A percentile compares a stretch with the other conserved stretches of the same genome.
Conservation (phyloP, 2,113 vertebrate genomes). For the Paradoxurus hermaphroditus region DNA sequence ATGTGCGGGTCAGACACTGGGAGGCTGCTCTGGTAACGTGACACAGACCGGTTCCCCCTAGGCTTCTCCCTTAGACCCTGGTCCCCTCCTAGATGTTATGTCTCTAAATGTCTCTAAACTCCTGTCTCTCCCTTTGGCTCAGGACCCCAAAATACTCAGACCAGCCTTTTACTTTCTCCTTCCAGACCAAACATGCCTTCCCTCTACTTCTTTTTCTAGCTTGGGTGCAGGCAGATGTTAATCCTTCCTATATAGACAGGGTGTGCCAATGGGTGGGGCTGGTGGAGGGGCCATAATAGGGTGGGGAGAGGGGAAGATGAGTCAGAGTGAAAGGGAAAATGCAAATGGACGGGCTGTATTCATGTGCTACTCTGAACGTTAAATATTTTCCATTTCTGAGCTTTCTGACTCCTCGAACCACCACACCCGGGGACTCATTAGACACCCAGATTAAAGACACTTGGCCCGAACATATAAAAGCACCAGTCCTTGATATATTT, state of each 20-base stretch:
- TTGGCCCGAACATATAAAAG: neutral
- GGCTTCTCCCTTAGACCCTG: neutral
- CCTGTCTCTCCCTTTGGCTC: neutral
- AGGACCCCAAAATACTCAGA: neutral
- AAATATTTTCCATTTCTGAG: slow-evolving; percentile 70
- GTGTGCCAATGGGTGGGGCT: slow-evolving; percentile 57
- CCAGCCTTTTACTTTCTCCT: neutral
- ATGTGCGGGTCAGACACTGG: neutral
- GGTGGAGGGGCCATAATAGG: slow-evolving; percentile 40
- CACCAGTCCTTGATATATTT: neutral
- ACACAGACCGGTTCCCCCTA: neutral
- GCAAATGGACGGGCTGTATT: slow-evolving; percentile 65
- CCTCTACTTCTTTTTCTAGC: neutral
- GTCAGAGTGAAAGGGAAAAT: slow-evolving; percentile 78
- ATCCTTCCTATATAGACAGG: slow-evolving; percentile 46
- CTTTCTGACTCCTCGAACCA: slow-evolving; percentile 49
- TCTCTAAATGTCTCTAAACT: neutral
- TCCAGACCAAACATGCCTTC: neutral
- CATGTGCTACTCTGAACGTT: slow-evolving; percentile 49
- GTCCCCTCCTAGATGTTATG: neutral
- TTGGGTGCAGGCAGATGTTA: slow-evolving; percentile 1
- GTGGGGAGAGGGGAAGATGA: slow-evolving; percentile 70
- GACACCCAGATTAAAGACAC: neutral
- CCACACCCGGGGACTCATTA: slow-evolving; percentile 49
- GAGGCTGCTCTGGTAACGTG: neutral